Percentiles rank a stretch among this genome's conserved stretches.
phyloP scores from a whole-genome alignment of 2,113 vertebrate species.

The Cromileptes altivelis region DNA sequence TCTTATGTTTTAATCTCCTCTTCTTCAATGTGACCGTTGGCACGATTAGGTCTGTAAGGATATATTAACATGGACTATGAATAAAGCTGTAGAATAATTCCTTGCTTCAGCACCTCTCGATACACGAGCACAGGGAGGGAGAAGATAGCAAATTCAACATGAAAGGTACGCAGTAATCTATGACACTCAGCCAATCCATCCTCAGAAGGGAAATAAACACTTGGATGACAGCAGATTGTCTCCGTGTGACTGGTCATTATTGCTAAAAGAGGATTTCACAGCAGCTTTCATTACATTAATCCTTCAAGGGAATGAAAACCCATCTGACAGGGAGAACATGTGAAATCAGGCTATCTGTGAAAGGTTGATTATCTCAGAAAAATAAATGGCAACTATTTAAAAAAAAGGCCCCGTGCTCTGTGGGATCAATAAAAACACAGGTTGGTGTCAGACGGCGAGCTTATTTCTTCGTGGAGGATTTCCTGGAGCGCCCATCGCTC shows the following conservation, averaged over 20 bases:
- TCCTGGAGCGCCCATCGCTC: constrained; percentile 37
- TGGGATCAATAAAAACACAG: constrained; percentile 39
- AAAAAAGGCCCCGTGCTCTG: neutral
- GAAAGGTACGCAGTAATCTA: neutral
- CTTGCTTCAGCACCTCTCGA: neutral
- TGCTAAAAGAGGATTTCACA: constrained; percentile 75
- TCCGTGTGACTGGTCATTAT: constrained; percentile 68
- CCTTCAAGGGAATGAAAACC: constrained; percentile 75
- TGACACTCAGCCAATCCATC: constrained; percentile 21
- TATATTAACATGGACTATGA: neutral
- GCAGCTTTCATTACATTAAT: constrained; percentile 79
- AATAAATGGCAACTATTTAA: constrained; percentile 40
- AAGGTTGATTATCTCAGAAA: constrained; percentile 61
- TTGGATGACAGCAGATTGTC: constrained; percentile 70
- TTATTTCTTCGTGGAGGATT: constrained; percentile 25
- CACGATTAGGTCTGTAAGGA: constrained; percentile 3
- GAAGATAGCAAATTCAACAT: neutral
- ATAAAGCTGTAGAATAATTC: constrained; percentile 9
- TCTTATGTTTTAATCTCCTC: constrained; percentile 70
- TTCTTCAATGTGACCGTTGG: constrained; percentile 35
- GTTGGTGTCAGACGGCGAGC: constrained; percentile 1
- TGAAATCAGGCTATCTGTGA: constrained; percentile 64
- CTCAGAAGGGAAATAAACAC: constrained; percentile 59
- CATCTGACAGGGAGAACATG: constrained; percentile 66
- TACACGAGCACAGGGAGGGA: neutral